Base-by-base conservation (phyloP, 2,113 vertebrate species). In the Puffinus mauretanicus region DNA sequence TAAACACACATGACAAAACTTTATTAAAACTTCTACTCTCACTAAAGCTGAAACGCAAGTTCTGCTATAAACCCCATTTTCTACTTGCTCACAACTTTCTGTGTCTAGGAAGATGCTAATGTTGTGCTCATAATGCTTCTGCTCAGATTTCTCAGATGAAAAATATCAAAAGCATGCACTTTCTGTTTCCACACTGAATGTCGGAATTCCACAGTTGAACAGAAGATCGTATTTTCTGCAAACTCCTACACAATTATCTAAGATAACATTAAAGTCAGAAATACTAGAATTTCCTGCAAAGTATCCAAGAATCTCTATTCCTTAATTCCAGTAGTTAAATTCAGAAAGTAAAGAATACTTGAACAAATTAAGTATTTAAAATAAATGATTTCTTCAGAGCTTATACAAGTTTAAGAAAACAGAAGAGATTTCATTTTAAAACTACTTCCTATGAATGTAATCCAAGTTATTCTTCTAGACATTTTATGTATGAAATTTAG, bases 61-160 rank as follows among this genome's bases (percentile, higher is more conserved):
- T 61, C 46, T 51, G 29, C 36, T 9, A 22, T 1, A 55, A 67
- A 27, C 7, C 42, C 27, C 10, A 7, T 3, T 26, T 61, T 34
- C 36, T 44, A 26, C 46, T 72, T 38, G n/a, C 34, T 71, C 64
- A 10, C 71, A 34, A 10, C 47, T n/a, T 83, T 19, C 78, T 46
- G 38, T 32, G 42, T 21, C 60, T 10, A 11, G 66, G 54, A 67
- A 40, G 34, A 69, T 10, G 73, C 15, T 40, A 16, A 36, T 4
- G 27, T 22, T 34, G 26, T 24, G 67, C 62, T 47, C 34, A 4
- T 9, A 60, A 60, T 4, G 19, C n/a, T 61, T 42, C 49, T 9
- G 0, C 52, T 38, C 2, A 0, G 5, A 6, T 3, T 46, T 29
- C 32, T 29, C 38, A 49, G 52, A 8, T 3, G 17, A 4, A 10